Conservation (phyloP, 2,797 vertebrate species). For the Lagodon rhomboides region DNA sequence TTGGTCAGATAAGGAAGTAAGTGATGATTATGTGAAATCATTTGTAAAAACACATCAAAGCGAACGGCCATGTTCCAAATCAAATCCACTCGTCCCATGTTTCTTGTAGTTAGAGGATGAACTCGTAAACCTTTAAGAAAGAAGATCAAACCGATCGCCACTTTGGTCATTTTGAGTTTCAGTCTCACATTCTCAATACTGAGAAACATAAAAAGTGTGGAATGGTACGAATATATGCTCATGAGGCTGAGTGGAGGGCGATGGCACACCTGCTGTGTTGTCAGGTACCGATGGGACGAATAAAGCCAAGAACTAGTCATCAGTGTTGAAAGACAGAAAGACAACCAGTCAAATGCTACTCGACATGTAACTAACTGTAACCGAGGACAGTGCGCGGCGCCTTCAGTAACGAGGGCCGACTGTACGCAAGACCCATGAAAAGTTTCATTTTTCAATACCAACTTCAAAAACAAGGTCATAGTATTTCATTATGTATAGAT, state of each 20-base stretch:
- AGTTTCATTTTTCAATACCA: conserved; percentile 78
- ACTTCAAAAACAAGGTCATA: conserved; percentile 82
- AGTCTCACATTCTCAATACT: conserved; percentile 23
- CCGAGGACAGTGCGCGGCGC: conserved; percentile 71
- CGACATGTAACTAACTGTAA: conserved; percentile 64
- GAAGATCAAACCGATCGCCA: background rate
- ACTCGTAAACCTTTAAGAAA: conserved; percentile 22
- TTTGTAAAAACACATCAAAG: conserved; percentile 21
- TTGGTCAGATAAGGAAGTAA: conserved; percentile 43
- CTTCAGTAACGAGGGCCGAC: conserved; percentile 68
- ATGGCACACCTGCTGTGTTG: conserved; percentile 39
- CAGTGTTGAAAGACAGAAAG: conserved; percentile 55
- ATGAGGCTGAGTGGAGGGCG: conserved; percentile 24
- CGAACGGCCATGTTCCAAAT: conserved; percentile 13
- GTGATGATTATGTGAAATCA: conserved; percentile 29
- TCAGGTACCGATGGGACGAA: conserved; percentile 43
- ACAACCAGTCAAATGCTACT: conserved; percentile 74
- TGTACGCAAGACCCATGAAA: conserved; percentile 66
- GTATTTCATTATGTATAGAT: conserved; percentile 80
- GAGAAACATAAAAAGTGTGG: background rate
- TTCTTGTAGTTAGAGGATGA: conserved; percentile 6
- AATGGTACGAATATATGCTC: conserved; percentile 47
- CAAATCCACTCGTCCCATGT: conserved; percentile 26
- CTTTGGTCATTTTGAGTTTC: conserved; percentile 17
- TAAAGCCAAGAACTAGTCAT: conserved; percentile 48